Conservation (phyloP, 2,888 invertebrate genomes). For the Gastracanthus pulcherrimus region DNA sequence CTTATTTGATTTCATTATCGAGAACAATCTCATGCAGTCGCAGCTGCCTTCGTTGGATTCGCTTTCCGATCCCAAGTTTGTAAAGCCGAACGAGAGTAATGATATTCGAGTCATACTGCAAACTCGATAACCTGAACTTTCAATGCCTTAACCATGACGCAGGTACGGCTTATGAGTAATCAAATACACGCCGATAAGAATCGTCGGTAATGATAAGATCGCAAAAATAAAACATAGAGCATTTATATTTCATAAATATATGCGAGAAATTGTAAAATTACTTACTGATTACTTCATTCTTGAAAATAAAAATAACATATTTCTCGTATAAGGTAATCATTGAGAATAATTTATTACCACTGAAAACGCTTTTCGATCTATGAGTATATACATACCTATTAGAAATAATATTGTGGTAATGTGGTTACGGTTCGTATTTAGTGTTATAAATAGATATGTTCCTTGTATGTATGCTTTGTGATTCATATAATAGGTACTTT, state of each 20-base stretch:
- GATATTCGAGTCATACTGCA: slow-evolving; percentile 14
- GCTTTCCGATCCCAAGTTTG: not conserved
- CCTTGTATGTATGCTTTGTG: too few relatives aligned
- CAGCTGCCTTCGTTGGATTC: not conserved
- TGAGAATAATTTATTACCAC: not conserved
- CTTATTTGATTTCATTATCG: not conserved
- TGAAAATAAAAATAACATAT: too few relatives aligned
- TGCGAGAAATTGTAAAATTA: not conserved
- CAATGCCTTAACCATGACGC: slow-evolving; percentile 26
- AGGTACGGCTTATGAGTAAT: slow-evolving; percentile 26
- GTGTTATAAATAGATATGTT: too few relatives aligned
- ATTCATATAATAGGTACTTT: too few relatives aligned
- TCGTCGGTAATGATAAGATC: slow-evolving; percentile 6
- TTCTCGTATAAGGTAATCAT: too few relatives aligned
- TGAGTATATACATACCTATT: not conserved
- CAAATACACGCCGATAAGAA: slow-evolving; percentile 19
- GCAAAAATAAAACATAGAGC: not conserved
- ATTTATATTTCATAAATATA: not conserved
- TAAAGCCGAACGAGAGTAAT: not conserved
- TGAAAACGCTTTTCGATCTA: not conserved
- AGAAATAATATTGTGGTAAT: too few relatives aligned
- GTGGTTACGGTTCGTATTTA: too few relatives aligned
- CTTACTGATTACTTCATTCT: not conserved
- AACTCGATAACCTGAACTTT: slow-evolving; percentile 25
- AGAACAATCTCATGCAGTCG: not conserved